These are phyloP conservation scores for Myotis myotis DNA, from an alignment of 2,797 vertebrate genomes.

Conservation along the genomic window DNA sequence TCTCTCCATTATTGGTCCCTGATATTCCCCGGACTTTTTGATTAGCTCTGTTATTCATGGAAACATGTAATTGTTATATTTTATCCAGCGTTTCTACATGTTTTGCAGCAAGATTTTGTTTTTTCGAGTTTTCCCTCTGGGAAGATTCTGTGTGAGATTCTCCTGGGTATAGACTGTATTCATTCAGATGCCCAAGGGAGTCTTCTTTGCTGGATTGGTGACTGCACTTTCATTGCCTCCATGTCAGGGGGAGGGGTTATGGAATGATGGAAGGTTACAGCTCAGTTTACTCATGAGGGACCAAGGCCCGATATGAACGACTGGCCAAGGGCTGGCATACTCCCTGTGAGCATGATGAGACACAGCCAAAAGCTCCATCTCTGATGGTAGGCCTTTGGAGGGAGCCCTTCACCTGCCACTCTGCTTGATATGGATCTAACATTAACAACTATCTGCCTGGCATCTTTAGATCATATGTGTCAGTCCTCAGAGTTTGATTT, in stretches of 20 bases:
- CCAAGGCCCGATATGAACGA: neutral
- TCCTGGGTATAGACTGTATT: neutral
- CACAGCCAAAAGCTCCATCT: neutral
- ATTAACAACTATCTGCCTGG: conserved; percentile 1
- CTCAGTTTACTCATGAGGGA: neutral
- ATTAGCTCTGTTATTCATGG: neutral
- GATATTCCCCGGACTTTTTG: neutral
- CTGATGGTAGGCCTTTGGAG: neutral
- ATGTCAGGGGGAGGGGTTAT: neutral
- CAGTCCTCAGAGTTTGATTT: conserved; percentile 17
- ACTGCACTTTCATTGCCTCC: neutral
- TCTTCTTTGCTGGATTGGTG: neutral
- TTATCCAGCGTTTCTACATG: neutral
- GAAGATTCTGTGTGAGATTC: neutral
- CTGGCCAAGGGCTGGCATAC: neutral
- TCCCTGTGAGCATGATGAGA: neutral
- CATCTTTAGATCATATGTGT: conserved; percentile 18
- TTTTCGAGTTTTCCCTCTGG: neutral
- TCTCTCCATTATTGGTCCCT: neutral
- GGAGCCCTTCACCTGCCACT: neutral
- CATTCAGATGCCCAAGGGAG: neutral
- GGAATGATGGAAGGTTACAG: neutral
- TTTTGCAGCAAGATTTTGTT: neutral
- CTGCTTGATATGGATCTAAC: neutral
- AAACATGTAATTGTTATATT: neutral